phyloP scores from a whole-genome alignment of 2,888 invertebrate genomes.

The Phania funesta region DNA sequence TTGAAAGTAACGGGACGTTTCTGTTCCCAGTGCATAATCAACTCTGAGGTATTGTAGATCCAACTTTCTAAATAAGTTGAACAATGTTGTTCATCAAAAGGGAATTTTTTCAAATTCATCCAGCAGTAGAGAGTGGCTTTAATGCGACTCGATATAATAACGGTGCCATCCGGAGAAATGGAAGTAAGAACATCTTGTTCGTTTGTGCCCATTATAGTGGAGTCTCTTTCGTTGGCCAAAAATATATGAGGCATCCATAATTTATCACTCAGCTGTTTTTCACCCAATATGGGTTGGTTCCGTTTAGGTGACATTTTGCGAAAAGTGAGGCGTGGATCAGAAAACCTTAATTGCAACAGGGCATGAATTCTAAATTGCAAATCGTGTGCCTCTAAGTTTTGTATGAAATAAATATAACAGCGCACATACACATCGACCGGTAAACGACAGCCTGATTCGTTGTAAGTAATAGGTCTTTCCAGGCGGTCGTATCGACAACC shows the following conservation, averaged over 20 bases:
- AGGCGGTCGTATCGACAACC: conserved; percentile 89
- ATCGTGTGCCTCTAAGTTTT: conserved; percentile 90
- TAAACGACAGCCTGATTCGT: conserved; percentile 80
- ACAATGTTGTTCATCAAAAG: conserved; percentile 92
- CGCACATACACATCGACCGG: conserved; percentile 87
- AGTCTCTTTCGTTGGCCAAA: conserved; percentile 88
- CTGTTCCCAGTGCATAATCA: conserved; percentile 88
- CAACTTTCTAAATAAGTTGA: conserved; percentile 90
- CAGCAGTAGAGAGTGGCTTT: conserved; percentile 91
- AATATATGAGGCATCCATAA: conserved; percentile 93
- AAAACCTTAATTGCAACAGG: conserved; percentile 88
- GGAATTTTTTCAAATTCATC: conserved; percentile 92
- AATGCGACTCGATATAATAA: conserved; percentile 88
- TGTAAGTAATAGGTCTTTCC: conserved; percentile 83
- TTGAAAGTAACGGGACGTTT: conserved; percentile 88
- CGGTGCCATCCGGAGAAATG: conserved; percentile 89
- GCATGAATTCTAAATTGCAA: conserved; percentile 92
- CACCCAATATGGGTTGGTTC: conserved; percentile 85
- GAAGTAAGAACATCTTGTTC: conserved; percentile 90
- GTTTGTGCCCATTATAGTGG: conserved; percentile 88
- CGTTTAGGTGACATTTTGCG: conserved; percentile 85
- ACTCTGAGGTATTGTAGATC: conserved; percentile 90
- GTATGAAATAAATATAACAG: conserved; percentile 91
- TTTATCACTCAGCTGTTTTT: conserved; percentile 85
- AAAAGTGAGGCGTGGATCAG: conserved; percentile 87